Evolutionary conservation across 2,113 vertebrate genomes (phyloP).

Genomic region (Macaca mulatta): DNA sequence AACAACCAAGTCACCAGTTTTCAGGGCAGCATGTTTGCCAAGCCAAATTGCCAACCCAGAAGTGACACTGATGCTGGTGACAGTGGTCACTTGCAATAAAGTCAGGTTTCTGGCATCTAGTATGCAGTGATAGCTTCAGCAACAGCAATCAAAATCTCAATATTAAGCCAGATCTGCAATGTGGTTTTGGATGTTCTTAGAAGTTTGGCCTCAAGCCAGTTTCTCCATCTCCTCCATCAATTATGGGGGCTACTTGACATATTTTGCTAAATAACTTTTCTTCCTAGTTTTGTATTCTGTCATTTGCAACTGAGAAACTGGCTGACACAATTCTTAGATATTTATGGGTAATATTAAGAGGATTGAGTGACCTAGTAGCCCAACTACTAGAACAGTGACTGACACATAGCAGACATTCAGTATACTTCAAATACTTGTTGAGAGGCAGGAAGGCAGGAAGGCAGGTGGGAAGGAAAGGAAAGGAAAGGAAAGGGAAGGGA

Average conservation of each 20-base stretch:
- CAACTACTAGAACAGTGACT: not conserved
- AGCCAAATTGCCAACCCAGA: not conserved
- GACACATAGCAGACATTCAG: not conserved
- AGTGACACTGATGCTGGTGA: rapidly evolving
- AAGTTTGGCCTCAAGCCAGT: not conserved
- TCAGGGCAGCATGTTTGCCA: not conserved
- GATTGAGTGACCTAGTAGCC: not conserved
- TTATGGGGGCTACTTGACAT: not conserved
- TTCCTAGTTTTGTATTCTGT: not conserved
- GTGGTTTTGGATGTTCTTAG: not conserved
- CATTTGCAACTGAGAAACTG: constrained; percentile 7
- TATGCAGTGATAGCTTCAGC: not conserved
- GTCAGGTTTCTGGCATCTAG: not conserved
- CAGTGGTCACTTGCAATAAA: not conserved
- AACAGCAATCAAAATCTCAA: not conserved
- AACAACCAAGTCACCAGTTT: not conserved
- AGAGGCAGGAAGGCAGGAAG: not conserved
- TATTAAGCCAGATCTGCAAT: not conserved
- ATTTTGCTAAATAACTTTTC: constrained; percentile 20
- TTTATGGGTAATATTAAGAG: not conserved
- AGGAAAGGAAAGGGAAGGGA: no score
- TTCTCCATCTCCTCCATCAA: not conserved
- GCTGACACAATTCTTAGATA: not conserved
- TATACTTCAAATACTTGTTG: not conserved
- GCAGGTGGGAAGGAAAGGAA: rapidly evolving